Base-by-base conservation (phyloP, 2,888 invertebrate species). In the Chrysomela aeneicollis region DNA sequence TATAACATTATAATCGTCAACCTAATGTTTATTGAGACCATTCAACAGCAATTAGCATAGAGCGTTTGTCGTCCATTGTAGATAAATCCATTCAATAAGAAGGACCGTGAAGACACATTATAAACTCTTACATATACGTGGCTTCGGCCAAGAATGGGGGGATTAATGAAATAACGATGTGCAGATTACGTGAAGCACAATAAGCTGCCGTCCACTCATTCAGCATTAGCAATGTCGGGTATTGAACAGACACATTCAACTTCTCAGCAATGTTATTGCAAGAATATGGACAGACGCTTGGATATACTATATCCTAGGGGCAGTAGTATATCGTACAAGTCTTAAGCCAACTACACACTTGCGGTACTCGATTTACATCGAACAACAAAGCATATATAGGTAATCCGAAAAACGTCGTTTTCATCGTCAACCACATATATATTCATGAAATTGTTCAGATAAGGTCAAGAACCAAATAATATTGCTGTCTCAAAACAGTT, bases 151-250 rank as follows among this genome's bases (percentile, higher is more conserved):
- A 46, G 53, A 61, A 65, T 66, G 37, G 59, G 53, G 26, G 59
- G 67, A 70, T 70, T 71, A 70, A 66, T 68, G 64, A 63, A 58
- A 60, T 70, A 62, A 65, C 63, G 63, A 67, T 66, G 68, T 66
- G 61, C 57, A 63, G 68, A 69, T 71, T 70, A 67, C 61, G 54
- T 55, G 60, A 35, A 58, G 52, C 64, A 71, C 71, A 70, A 71
- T 70, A 52, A 57, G 55, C 54, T 62, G 54, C 65, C 58, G 52
- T 52, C 59, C 30, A 32, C 19, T 59, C 51, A 51, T 10, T 59
- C 59, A 59, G 59, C 59, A 59, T 59, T 52, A 59, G 37, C 32
- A 30, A 59, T 32, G 37, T 21, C 5, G 57, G 22, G 22, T 26
- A 57, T 57, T 57, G 47, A 57, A n/a, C 9, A 15, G 15, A 32